These are phyloP conservation scores for Patiria miniata DNA, from an alignment of 35 echinoderm and acorn worm species.

Conservation along the genomic window DNA sequence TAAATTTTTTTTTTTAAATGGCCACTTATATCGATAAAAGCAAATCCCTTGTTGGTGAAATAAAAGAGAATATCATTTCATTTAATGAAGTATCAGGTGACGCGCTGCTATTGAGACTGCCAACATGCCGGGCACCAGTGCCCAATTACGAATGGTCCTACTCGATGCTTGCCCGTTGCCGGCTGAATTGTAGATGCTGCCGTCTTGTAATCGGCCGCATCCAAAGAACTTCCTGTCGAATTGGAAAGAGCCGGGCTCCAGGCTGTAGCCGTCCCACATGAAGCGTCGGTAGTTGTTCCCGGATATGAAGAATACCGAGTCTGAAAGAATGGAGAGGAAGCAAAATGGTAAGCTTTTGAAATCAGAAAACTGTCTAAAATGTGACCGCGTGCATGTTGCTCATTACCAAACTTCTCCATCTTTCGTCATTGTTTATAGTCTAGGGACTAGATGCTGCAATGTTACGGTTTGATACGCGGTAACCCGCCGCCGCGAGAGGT, in stretches of 20 bases:
- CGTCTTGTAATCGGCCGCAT: not conserved
- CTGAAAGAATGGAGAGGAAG: not conserved
- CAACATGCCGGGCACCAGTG: not conserved
- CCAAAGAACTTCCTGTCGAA: constrained; percentile 9
- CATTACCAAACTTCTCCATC: too few species aligned
- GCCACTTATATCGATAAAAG: too few species aligned
- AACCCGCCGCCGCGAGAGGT: too few species aligned
- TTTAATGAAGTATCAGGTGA: not conserved
- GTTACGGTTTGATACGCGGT: too few species aligned
- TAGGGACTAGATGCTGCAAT: too few species aligned
- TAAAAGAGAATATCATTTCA: too few species aligned
- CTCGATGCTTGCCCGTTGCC: not conserved
- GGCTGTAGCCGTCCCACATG: not conserved
- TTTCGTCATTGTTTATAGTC: too few species aligned
- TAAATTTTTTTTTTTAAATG: too few species aligned
- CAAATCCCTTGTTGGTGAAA: too few species aligned
- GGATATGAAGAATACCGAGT: not conserved
- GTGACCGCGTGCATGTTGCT: too few species aligned
- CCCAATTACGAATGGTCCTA: not conserved
- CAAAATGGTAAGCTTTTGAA: not conserved
- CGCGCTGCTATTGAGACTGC: not conserved
- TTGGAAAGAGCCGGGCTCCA: not conserved
- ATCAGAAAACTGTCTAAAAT: too few species aligned
- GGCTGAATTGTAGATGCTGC: not conserved
- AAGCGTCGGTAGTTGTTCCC: not conserved